phyloP scores from a whole-genome alignment of 2,113 vertebrate species.

The Lophius piscatorius region DNA sequence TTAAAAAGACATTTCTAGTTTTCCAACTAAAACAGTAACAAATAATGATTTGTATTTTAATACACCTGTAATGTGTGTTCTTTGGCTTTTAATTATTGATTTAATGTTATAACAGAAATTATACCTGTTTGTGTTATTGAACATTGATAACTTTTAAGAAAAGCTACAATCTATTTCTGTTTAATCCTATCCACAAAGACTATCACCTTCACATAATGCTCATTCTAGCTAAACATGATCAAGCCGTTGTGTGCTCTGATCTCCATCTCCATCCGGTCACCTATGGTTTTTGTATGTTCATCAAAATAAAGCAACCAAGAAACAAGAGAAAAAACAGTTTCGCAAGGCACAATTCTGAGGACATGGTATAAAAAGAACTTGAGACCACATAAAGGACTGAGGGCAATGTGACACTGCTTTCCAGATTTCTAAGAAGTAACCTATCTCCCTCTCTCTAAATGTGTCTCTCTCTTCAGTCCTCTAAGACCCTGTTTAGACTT shows the following conservation, averaged over 20 bases:
- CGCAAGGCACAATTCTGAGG: slow-evolving; percentile 50
- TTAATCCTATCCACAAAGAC: slow-evolving; percentile 5
- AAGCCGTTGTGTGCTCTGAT: background rate
- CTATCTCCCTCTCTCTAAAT: slow-evolving; percentile 36
- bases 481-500: too few relatives aligned
- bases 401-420: slow-evolving; percentile 50
- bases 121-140: slow-evolving; percentile 34
- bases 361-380: slow-evolving; percentile 42
- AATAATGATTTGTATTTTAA: too few relatives aligned
- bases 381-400: slow-evolving; percentile 71
- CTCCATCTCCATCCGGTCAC: background rate
- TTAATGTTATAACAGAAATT: slow-evolving; percentile 53
- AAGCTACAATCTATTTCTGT: background rate
- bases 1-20: too few relatives aligned
- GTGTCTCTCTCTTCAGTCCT: slow-evolving; percentile 30
- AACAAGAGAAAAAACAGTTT: slow-evolving; percentile 54
- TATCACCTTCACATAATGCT: slow-evolving; percentile 1
- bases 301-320: slow-evolving; percentile 21
- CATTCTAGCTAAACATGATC: background rate
- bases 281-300: background rate
- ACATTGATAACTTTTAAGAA: too few relatives aligned
- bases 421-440: slow-evolving; percentile 68
- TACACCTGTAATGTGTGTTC: too few relatives aligned
- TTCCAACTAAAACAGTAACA: too few relatives aligned
- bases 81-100: slow-evolving; percentile 33